Conservation (phyloP, 2,113 vertebrate genomes). For the Elephas maximus region DNA sequence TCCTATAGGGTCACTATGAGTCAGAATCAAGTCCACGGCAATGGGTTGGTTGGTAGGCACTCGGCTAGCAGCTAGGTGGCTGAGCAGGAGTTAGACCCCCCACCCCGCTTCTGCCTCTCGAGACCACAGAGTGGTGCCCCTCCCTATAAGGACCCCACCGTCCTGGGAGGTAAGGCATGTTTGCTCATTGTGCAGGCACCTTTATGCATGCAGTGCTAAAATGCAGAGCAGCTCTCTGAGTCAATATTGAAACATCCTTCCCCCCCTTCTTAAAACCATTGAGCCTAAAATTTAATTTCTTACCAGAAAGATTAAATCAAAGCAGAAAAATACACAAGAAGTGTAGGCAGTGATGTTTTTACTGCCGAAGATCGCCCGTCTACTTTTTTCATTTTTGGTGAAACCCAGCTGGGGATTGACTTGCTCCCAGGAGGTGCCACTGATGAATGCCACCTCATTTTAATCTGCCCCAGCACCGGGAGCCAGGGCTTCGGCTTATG, state of each 20-base stretch:
- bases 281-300: slow-evolving; percentile 39
- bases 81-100: fast-evolving
- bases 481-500: not conserved
- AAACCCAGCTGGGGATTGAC: not conserved
- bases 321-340: not conserved
- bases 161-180: fast-evolving
- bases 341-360: not conserved
- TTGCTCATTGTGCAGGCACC: not conserved
- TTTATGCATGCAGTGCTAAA: not conserved
- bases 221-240: not conserved
- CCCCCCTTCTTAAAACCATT: not conserved
- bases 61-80: fast-evolving
- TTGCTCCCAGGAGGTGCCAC: not conserved
- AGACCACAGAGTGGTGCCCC: fast-evolving
- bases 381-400: fast-evolving
- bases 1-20: too few species aligned
- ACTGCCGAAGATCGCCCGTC: fast-evolving
- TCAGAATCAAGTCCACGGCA: too few species aligned
- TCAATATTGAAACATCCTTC: slow-evolving; percentile 48
- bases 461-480: not conserved
- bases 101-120: fast-evolving
- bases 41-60: not conserved
- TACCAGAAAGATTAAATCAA: not conserved
- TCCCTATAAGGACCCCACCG: fast-evolving
- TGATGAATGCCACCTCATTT: not conserved